These are phyloP conservation scores for Mastacembelus armatus DNA, from an alignment of 2,797 vertebrate genomes.

Conservation along the genomic window DNA sequence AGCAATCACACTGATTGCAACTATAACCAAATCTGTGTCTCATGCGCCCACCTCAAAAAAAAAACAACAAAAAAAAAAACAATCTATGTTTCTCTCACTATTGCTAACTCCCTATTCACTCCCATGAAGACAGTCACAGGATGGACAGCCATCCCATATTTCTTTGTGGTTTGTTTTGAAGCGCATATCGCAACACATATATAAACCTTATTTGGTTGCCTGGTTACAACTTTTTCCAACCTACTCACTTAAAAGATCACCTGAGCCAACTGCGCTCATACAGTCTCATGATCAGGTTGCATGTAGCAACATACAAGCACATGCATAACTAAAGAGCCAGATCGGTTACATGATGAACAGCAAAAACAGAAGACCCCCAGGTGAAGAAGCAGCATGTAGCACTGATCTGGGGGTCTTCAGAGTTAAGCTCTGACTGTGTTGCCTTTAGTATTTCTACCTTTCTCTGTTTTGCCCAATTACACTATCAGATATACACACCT, in stretches of 20 bases:
- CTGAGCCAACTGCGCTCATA: not conserved
- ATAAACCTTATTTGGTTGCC: constrained; percentile 66
- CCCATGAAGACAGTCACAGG: not conserved
- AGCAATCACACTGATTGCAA: constrained; percentile 49
- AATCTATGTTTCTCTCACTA: constrained; percentile 40
- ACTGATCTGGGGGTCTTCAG: not conserved
- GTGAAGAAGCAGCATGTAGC: not conserved
- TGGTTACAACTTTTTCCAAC: constrained; percentile 51
- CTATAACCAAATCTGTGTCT: constrained; percentile 10
- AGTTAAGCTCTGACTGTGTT: constrained; percentile 10
- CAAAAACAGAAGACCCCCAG: not conserved
- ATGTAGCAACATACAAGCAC: not conserved
- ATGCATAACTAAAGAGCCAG: not conserved
- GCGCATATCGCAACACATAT: constrained; percentile 27
- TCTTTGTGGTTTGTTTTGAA: constrained; percentile 44
- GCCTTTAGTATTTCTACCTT: constrained; percentile 9
- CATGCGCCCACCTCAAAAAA: constrained; percentile 31
- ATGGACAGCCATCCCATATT: constrained; percentile 22
- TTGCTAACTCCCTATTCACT: constrained; percentile 18
- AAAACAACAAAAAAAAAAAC: no score
- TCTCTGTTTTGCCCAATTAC: not conserved
- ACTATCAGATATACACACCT: constrained; percentile 1
- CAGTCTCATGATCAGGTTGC: not conserved
- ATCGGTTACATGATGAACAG: not conserved
- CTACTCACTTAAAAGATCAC: constrained; percentile 28